Percentiles rank a stretch among this genome's conserved stretches.
Conservation (phyloP, 2,113 vertebrate genomes). For the Diadophis punctatus region DNA sequence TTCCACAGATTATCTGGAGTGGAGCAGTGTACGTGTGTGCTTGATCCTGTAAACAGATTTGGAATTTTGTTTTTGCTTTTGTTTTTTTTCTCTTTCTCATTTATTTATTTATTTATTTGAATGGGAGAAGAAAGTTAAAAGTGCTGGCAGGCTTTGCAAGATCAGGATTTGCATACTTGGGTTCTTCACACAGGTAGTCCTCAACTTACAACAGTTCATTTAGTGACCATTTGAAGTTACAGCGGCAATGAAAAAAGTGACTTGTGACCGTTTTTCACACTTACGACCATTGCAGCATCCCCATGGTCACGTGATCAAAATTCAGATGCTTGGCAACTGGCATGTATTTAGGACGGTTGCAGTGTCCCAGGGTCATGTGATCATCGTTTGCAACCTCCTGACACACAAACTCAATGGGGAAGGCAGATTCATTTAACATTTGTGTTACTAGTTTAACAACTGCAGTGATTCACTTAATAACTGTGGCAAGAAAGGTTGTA, state of each 20-base stretch:
- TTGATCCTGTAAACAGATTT: accelerated
- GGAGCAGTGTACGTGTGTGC: not conserved
- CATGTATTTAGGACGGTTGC: not conserved
- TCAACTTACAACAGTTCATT: not conserved
- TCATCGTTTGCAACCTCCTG: not conserved
- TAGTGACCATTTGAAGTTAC: not conserved
- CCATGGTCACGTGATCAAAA: not conserved
- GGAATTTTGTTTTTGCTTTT: not conserved
- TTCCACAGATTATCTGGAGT: not conserved
- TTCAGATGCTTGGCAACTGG: not conserved
- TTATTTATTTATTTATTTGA: not conserved
- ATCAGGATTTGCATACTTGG: not conserved
- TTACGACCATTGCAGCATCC: not conserved
- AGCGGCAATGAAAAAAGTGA: not conserved
- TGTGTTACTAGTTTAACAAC: not conserved
- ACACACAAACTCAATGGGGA: not conserved
- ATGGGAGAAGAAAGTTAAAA: not conserved
- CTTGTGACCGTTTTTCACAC: not conserved
- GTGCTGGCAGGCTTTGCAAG: not conserved
- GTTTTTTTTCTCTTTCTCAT: not conserved
- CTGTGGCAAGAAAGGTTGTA: not conserved
- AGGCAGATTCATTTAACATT: not conserved
- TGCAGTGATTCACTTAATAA: not conserved
- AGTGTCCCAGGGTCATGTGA: not conserved
- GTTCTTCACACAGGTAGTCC: not conserved